Conservation (phyloP, 2,797 vertebrate species). For the Hyperoplus lanceolatus region DNA sequence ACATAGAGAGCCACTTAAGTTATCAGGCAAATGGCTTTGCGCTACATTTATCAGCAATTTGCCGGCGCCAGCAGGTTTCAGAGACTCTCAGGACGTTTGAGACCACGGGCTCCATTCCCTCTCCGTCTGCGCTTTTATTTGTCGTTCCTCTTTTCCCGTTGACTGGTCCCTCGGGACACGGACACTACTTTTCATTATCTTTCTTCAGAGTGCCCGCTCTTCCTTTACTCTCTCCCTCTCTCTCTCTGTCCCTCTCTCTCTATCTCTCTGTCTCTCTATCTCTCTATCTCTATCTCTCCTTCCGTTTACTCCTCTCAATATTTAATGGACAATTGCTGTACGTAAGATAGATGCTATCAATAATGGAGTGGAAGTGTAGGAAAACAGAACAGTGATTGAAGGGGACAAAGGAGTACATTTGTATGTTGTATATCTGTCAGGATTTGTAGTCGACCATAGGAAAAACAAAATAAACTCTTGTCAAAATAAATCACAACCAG, state of each 20-base stretch:
- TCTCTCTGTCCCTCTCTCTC: not conserved
- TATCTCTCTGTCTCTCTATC: not conserved
- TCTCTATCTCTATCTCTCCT: not conserved
- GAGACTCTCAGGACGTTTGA: conserved; percentile 8
- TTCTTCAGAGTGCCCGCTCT: not conserved
- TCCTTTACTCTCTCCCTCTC: not conserved
- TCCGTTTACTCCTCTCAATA: conserved; percentile 15
- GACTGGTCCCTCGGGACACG: conserved; percentile 7
- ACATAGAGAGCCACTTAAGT: conserved; percentile 1
- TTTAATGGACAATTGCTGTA: conserved; percentile 28
- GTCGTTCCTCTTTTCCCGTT: not conserved
- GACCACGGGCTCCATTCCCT: not conserved
- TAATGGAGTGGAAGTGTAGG: conserved; percentile 7
- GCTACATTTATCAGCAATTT: conserved; percentile 22
- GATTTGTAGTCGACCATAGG: no score
- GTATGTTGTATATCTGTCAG: not conserved
- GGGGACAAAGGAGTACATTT: not conserved
- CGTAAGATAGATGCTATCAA: conserved; percentile 5
- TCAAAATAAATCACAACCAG: no score
- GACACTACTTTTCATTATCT: not conserved
- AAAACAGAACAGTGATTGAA: not conserved
- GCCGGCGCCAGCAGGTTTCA: conserved; percentile 18
- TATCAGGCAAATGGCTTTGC: conserved; percentile 30
- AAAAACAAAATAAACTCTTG: no score
- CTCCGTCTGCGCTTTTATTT: not conserved